Evolutionary conservation across 2,113 vertebrate species (phyloP), one percentile per base, ranked within the genome.

Genomic region (Callithrix jacchus): DNA sequence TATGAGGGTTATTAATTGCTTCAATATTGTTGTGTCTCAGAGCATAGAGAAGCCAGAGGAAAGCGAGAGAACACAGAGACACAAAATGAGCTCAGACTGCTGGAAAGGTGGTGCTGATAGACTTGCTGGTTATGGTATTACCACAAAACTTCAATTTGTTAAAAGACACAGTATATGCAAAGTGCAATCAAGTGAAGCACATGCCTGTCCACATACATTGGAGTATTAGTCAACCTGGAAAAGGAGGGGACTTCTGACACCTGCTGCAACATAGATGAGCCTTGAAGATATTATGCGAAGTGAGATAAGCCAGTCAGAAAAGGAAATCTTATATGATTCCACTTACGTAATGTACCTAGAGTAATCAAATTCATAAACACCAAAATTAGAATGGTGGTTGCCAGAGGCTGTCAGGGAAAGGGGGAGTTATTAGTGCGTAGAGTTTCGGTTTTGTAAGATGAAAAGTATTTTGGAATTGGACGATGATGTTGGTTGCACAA

Each of bases 181-280:
- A 77, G 42, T 8, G 17, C 27, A 47, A 5, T 40, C 27, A 47
- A 47, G 6, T 5, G 4, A 10, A 32, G 42, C 4, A 45, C 42
- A 17, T 47, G 27, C 27, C 42, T 42, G 0, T 37, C 4, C 16
- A 4, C 2, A 11, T 7, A 6, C 2, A 18, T 3, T 6, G 32
- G 17, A 66, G 6, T 45, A 23, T 47, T 35, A 90, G 8, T 37
- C 18, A 20, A 52, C n/a, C 52, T 87, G 82, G 32, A 42, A 73
- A 73, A 35, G 40, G 49, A 76, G 58, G 58, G 42, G 23, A 11
- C 21, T 56, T 45, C n/a, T 52, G 42, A 23, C 21, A 18, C 21
- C 2, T 3, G 7, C 40, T 30, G 1, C 42, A 45, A 35, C 18
- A 0, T 35, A 47, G 32, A 54, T 7, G 6, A 66, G 20, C 12